Evolutionary conservation across 2,113 vertebrate species (phyloP).

Genomic region (Nycticebus coucang): DNA sequence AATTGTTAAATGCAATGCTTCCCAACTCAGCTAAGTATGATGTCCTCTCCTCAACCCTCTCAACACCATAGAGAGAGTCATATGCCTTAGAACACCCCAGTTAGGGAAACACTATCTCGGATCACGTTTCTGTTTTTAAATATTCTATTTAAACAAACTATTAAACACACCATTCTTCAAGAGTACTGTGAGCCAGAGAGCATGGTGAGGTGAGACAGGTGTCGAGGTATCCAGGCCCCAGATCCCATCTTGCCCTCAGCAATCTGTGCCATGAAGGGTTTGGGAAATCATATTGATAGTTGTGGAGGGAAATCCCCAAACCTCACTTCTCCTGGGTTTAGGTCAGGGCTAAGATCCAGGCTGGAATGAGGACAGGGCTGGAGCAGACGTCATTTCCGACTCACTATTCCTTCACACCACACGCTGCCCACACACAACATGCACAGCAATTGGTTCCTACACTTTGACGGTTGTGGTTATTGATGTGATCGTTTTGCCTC

Average conservation of each 20-base stretch:
- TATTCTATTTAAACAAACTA: background rate
- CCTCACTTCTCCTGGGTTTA: background rate
- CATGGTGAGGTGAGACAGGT: background rate
- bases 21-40: background rate
- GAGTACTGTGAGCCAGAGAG: background rate
- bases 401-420: background rate
- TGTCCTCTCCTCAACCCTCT: background rate
- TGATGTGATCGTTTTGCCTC: background rate
- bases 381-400: background rate
- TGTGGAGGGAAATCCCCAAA: background rate
- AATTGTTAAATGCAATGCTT: background rate
- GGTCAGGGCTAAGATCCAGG: background rate
- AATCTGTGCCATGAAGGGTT: rapidly evolving
- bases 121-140: background rate
- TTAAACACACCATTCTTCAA: background rate
- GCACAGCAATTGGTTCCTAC: background rate
- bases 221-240: background rate
- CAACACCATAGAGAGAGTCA: background rate
- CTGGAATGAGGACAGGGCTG: background rate
- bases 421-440: background rate
- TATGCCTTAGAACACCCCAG: background rate
- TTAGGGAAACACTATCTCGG: background rate
- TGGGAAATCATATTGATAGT: rapidly evolving
- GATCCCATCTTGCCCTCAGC: rapidly evolving
- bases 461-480: background rate